A percentile compares a stretch with the other conserved stretches of the same genome.
phyloP scores from a whole-genome alignment of 2,888 invertebrate species.

The Cryptocheilus praepositus region DNA sequence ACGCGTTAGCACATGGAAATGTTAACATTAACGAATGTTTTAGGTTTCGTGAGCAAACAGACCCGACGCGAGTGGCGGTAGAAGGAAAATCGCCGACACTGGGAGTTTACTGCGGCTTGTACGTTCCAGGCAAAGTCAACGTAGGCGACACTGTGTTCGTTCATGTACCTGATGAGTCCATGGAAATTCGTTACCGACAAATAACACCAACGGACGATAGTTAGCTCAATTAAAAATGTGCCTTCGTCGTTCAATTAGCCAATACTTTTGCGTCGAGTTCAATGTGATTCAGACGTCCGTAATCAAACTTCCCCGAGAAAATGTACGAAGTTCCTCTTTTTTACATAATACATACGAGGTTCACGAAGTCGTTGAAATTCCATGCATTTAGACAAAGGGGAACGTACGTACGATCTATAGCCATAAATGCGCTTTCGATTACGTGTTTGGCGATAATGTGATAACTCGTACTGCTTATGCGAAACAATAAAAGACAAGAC shows the following conservation, averaged over 20 bases:
- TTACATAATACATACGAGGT: too few species aligned
- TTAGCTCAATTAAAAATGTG: slow-evolving; percentile 1
- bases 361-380: too few species aligned
- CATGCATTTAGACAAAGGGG: too few species aligned
- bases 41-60: slow-evolving; percentile 57
- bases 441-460: too few species aligned
- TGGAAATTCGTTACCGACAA: slow-evolving; percentile 2
- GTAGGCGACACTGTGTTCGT: slow-evolving; percentile 77
- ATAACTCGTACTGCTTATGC: too few species aligned
- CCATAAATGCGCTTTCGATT: too few species aligned
- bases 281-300: not conserved
- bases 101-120: slow-evolving; percentile 76
- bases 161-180: slow-evolving; percentile 25
- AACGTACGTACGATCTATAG: too few species aligned
- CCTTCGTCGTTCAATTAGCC: not conserved
- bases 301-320: too few species aligned
- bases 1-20: too few species aligned
- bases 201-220: not conserved
- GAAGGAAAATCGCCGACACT: slow-evolving; percentile 73
- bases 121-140: slow-evolving; percentile 73
- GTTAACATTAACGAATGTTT: too few species aligned
- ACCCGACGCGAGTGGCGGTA: slow-evolving; percentile 53
- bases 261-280: not conserved
- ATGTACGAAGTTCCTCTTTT: too few species aligned
- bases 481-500: too few species aligned